Evolutionary conservation across 2,888 invertebrate species (phyloP), one percentile per base, ranked within the genome.

Genomic region (Pammene aurita): DNA sequence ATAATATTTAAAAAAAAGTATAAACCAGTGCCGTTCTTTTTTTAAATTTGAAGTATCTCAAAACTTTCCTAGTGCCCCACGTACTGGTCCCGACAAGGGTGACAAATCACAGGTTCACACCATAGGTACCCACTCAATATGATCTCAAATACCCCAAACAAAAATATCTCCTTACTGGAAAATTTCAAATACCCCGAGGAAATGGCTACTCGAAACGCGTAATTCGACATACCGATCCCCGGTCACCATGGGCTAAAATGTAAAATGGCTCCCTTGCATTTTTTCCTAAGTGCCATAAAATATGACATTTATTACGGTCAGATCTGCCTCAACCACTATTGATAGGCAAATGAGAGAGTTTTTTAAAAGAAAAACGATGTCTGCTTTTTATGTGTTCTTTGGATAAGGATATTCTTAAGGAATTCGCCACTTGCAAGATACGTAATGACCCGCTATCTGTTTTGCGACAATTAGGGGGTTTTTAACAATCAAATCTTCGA

Each of bases 221-320:
- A 90, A 91, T 90, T 90, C 87, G 82, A 83, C 88, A 86, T 87
- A 86, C 84, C 85, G 85, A 80, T 86, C 88, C 89, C 88, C 89
- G 91, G 89, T 90, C 88, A 89, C 88, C 84, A 52, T 56, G 57
- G 82, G 82, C 88, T 82, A 88, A 86, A 90, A 90, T 90, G 90
- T 91, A 91, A 92, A 92, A 92, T 88, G 87, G 87, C 88, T 90
- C 90, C 91, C 92, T 92, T 90, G 92, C 92, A 92, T 92, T 91
- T 92, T 90, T 90, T 87, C 90, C 85, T 85, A 88, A 91, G 90
- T 88, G 90, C 89, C 88, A 90, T 92, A 92, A 92, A 92, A 85
- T 92, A 91, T 89, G 92, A 92, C 92, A 89, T 92, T 92, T 92
- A 92, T 92, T 91, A 92, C 92, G 92, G 92, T 92, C 92, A 92